Conservation (phyloP, 2,888 invertebrate species). For the Meiosimyza decipiens region DNA sequence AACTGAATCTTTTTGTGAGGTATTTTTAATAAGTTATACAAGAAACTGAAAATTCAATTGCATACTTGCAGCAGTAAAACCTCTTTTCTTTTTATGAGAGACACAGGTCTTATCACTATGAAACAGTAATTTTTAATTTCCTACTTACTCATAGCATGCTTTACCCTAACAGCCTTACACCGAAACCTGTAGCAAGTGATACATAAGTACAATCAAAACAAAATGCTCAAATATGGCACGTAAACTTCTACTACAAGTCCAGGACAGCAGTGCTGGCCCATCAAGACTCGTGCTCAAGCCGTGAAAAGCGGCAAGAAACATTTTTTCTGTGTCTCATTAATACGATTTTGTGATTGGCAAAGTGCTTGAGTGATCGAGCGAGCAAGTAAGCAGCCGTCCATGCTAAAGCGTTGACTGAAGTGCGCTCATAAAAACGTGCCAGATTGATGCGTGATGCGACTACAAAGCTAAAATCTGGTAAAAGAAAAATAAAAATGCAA, state of each 20-base stretch:
- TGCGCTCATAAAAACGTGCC: slow-evolving; percentile 64
- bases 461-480: slow-evolving; percentile 48
- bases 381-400: slow-evolving; percentile 5
- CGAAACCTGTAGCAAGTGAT: slow-evolving; percentile 11
- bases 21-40: no score
- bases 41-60: no score
- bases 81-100: no score
- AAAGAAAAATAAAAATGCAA: no score
- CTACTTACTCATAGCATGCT: not conserved
- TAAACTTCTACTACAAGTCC: slow-evolving; percentile 17
- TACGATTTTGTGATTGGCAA: no score
- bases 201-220: slow-evolving; percentile 22
- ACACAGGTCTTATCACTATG: no score
- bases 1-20: no score
- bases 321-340: no score
- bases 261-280: not conserved
- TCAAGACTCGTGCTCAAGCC: slow-evolving; percentile 20
- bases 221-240: slow-evolving; percentile 28
- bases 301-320: slow-evolving; percentile 7
- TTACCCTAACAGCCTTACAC: not conserved
- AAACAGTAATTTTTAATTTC: no score
- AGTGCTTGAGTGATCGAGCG: not conserved
- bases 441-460: slow-evolving; percentile 65
- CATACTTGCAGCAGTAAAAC: no score
- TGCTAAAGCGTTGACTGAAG: slow-evolving; percentile 22